These are phyloP conservation scores for Erythrocercus mccallii DNA, from an alignment of 2,113 vertebrate genomes.

Conservation along the genomic window DNA sequence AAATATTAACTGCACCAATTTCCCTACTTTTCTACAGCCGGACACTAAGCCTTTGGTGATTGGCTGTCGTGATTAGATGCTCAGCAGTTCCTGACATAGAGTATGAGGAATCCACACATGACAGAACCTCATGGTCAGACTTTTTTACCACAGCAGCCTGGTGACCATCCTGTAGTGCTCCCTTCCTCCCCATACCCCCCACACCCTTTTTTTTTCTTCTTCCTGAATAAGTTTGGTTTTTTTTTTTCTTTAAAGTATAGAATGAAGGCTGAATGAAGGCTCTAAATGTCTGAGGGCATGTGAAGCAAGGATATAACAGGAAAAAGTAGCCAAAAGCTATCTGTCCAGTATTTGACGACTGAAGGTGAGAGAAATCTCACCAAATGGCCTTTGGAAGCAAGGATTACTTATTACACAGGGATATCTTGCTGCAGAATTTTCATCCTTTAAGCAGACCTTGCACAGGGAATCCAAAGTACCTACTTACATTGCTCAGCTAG, in stretches of 20 bases:
- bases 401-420: conserved; percentile 35
- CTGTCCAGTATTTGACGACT: not conserved
- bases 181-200: too few species aligned
- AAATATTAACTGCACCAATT: not conserved
- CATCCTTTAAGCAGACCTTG: not conserved
- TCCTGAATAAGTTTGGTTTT: not conserved
- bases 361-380: not conserved
- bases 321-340: not conserved
- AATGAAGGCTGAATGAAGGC: not conserved
- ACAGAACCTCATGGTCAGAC: not conserved
- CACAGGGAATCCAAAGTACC: not conserved
- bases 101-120: not conserved
- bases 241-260: not conserved
- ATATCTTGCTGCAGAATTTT: not conserved
- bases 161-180: not conserved
- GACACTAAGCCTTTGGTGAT: not conserved
- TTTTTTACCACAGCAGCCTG: not conserved
- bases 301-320: not conserved
- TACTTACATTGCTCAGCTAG: not conserved
- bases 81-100: not conserved
- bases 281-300: not conserved
- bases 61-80: not conserved
- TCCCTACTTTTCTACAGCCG: not conserved
- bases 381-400: conserved; percentile 9
- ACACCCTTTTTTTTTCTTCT: not conserved